Base-by-base conservation (phyloP, 2,113 vertebrate genomes). In the Leptobrachium ailaonicum region DNA sequence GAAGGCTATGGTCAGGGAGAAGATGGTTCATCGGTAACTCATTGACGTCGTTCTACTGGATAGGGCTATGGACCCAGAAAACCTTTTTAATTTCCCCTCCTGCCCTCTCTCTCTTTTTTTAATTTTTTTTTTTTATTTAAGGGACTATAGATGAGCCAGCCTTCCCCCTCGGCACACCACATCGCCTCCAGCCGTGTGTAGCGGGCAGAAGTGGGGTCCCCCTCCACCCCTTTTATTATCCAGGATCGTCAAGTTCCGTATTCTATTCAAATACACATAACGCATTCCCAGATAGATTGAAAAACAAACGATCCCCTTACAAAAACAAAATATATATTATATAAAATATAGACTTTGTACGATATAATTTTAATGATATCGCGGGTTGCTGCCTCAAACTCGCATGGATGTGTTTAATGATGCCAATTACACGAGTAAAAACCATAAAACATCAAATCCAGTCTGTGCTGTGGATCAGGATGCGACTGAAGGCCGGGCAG, bases 281-380 rank as follows among this genome's bases (percentile, higher is more conserved):
- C 64, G 77, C 77, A 80, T 80, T 80, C 77, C 77, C 77, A 32
- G 64, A 32, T 45, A 80, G 56, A 73, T 56, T 32, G 50, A 69
- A 77, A 77, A 63, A 45, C 20, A 77, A 72, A 72, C 47, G 41
- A 42, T 32, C 43, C 20, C 68, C 64, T 56, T 56, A 58, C 20
- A 77, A 41, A 69, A 68, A 67, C 66, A 72, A 66, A 66, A 56
- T 80, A 73, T 73, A 79, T 80, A 80, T 66, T 73, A 80, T 79
- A 40, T 43, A 68, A 13, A 14, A 53, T 58, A 76, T 72, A 79
- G 60, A 79, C 71, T 11, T 44, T 71, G 83, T 82, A 1, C 71
- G 81, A 73, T 73, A 74, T 8, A 73, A 77, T 82, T 83, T 63
- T 8, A 73, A 77, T 66, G 69, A 20, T 70, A 43, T 41, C 4